Evolutionary conservation across 2,797 vertebrate species (phyloP).

Genomic region (Erethizon dorsatum): DNA sequence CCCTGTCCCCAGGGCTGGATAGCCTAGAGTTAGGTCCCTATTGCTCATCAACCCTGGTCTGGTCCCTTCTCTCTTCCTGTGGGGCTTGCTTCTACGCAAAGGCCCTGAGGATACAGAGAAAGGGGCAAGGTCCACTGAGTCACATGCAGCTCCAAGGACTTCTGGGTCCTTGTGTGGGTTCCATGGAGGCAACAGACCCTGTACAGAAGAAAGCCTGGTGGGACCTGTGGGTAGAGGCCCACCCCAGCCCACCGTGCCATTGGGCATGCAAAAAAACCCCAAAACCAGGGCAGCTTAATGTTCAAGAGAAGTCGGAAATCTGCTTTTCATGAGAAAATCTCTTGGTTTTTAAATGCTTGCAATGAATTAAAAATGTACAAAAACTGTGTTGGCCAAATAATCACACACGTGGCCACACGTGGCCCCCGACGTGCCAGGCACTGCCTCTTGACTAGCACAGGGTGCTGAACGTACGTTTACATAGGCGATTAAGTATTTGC

Average conservation of each 20-base stretch:
- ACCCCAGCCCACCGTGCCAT: neutral
- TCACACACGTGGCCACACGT: fast-evolving
- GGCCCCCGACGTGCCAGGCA: too few species aligned
- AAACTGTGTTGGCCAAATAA: neutral
- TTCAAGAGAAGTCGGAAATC: neutral
- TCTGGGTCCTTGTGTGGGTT: neutral
- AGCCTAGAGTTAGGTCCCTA: neutral
- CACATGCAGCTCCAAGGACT: neutral
- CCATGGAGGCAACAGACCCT: neutral
- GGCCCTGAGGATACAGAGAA: neutral
- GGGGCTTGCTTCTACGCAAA: neutral
- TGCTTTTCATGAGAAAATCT: neutral
- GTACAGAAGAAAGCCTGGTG: fast-evolving
- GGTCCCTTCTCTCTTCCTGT: neutral
- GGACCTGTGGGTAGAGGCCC: neutral
- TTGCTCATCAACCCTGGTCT: neutral
- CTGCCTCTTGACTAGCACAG: neutral
- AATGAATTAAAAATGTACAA: slow-evolving; percentile 13
- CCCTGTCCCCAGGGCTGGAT: neutral
- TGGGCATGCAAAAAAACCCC: neutral
- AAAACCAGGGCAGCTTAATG: neutral
- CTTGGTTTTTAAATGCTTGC: neutral
- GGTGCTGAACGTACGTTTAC: neutral
- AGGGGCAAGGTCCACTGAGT: too few species aligned
- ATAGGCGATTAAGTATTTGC: neutral